A percentile compares a stretch with the other conserved stretches of the same genome.
Conservation (phyloP, 2,113 vertebrate species). For the Apaloderma vittatum region DNA sequence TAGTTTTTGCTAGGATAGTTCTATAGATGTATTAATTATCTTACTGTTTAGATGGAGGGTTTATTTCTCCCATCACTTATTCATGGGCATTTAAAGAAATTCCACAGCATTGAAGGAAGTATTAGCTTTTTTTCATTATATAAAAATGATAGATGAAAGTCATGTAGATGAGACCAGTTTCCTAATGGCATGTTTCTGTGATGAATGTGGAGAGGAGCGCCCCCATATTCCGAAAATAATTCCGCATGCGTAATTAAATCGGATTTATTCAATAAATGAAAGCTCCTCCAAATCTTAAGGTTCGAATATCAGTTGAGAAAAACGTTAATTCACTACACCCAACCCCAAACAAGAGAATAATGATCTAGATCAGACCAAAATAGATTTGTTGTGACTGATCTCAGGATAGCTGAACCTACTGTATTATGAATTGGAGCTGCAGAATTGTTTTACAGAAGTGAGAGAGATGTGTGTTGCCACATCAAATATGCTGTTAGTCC, state of each 20-base stretch:
- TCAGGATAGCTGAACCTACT: slow-evolving; percentile 32
- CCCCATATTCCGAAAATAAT: too few relatives aligned
- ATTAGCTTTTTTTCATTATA: not conserved
- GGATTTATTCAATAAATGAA: too few relatives aligned
- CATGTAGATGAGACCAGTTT: not conserved
- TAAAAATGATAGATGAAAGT: not conserved
- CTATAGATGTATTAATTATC: not conserved
- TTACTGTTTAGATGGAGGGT: not conserved
- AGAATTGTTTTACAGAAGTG: slow-evolving; percentile 22
- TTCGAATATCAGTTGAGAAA: too few relatives aligned
- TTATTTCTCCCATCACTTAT: not conserved
- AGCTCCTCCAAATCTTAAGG: too few relatives aligned
- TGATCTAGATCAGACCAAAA: slow-evolving; percentile 48
- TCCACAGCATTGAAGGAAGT: not conserved
- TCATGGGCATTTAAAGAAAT: not conserved
- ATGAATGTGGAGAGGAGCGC: too few relatives aligned
- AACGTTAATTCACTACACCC: too few relatives aligned
- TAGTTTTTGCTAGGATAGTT: not conserved
- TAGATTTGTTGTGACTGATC: slow-evolving; percentile 48
- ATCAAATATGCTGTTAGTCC: slow-evolving; percentile 5
- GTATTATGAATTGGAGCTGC: slow-evolving; percentile 20
- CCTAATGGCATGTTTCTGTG: not conserved
- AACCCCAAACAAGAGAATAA: too few relatives aligned
- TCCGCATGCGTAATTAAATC: too few relatives aligned
- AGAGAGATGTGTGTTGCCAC: not conserved